Percentiles rank a stretch among this genome's conserved stretches.
Evolutionary conservation across 2,888 invertebrate species (phyloP).

Genomic region (Crossocerus cetratus): DNA sequence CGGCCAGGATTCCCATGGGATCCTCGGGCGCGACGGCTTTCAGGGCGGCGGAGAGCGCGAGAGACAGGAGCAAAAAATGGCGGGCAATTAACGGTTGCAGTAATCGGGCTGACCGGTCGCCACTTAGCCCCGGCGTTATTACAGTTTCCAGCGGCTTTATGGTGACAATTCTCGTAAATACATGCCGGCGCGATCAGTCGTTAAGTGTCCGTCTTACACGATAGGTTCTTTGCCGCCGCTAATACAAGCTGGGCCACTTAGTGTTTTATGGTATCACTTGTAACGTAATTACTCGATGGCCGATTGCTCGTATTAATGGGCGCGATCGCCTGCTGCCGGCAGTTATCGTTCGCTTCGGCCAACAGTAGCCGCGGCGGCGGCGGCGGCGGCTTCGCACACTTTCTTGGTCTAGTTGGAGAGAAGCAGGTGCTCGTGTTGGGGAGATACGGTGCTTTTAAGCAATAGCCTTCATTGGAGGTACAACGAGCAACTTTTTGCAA

Average conservation of each 20-base stretch:
- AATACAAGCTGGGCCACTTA: constrained; percentile 24
- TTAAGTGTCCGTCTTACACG: constrained; percentile 20
- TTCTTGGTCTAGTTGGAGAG: too few species aligned
- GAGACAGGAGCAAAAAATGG: not conserved
- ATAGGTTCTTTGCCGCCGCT: constrained; percentile 15
- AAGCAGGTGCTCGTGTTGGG: too few species aligned
- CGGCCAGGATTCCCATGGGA: not conserved
- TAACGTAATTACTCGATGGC: not conserved
- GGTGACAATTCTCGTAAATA: constrained; percentile 38
- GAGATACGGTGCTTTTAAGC: too few species aligned
- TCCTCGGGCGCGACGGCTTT: not conserved
- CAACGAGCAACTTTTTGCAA: too few species aligned
- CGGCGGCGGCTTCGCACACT: too few species aligned
- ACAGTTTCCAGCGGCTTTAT: constrained; percentile 34
- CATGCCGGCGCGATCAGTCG: constrained; percentile 19
- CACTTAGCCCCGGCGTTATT: constrained; percentile 33
- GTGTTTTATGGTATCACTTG: constrained; percentile 9
- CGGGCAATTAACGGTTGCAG: constrained; percentile 35
- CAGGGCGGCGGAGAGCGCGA: not conserved
- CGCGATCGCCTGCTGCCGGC: not conserved
- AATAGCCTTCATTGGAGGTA: too few species aligned
- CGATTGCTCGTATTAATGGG: not conserved
- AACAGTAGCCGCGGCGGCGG: not conserved
- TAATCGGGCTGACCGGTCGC: constrained; percentile 28
- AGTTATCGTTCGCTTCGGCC: not conserved